Percentiles rank a stretch among this genome's conserved stretches.
Conservation (phyloP, 1,140 invertebrate genomes). For the Oreohelix idahoensis region DNA sequence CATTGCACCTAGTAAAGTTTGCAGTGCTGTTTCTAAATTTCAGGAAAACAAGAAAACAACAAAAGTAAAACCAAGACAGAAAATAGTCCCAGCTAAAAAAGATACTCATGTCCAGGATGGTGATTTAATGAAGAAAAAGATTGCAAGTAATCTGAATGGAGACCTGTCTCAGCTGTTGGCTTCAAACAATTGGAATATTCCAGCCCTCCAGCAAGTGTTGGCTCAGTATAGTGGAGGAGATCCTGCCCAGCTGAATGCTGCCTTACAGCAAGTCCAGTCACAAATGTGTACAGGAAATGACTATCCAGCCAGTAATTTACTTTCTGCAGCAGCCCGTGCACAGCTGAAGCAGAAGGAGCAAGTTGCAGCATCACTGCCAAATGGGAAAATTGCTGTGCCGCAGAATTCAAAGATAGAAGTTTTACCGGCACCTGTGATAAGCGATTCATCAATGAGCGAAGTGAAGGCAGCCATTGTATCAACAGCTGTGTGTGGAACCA, state of each 20-base stretch:
- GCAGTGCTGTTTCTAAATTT: not conserved
- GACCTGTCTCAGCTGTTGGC: slow-evolving; percentile 24
- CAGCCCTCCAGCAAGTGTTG: slow-evolving; percentile 29
- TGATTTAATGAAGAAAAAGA: not conserved
- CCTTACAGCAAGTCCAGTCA: slow-evolving; percentile 10
- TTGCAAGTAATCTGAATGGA: not conserved
- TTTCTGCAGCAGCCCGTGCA: slow-evolving; percentile 18
- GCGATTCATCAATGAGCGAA: not conserved
- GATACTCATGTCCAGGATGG: not conserved
- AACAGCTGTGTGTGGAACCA: slow-evolving; percentile 3
- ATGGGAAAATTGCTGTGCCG: not conserved
- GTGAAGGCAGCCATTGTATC: not conserved
- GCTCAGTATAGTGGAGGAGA: slow-evolving; percentile 20
- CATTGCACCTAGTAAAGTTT: not conserved
- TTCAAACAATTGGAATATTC: slow-evolving; percentile 33
- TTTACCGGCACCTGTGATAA: not conserved
- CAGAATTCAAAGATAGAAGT: not conserved
- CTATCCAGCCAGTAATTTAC: slow-evolving; percentile 27
- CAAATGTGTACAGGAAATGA: not conserved
- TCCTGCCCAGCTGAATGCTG: slow-evolving; percentile 5
- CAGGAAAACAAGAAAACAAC: not conserved
- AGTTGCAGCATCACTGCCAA: not conserved
- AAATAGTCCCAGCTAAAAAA: not conserved
- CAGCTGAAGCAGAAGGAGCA: slow-evolving; percentile 5
- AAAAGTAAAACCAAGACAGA: not conserved